Conservation (phyloP, 2,888 invertebrate species). For the Pantelozetes paolii region DNA sequence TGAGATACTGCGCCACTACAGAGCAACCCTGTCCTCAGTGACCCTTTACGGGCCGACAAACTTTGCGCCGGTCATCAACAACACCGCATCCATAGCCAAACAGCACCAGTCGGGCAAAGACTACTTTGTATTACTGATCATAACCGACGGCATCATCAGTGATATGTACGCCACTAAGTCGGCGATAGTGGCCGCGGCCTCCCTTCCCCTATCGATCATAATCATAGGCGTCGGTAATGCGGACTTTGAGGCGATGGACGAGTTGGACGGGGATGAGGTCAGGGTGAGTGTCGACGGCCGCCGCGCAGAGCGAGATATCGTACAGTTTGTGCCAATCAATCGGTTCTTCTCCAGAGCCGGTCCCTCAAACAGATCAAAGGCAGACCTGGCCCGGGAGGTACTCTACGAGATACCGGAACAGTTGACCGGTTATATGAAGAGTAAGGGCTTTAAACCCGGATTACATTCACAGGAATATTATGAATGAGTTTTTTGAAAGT, state of each 20-base stretch:
- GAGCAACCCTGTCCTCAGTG: slow-evolving; percentile 55
- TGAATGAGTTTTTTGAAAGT: no score
- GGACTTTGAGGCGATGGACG: slow-evolving; percentile 62
- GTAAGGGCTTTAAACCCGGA: slow-evolving; percentile 29
- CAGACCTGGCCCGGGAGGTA: slow-evolving; percentile 40
- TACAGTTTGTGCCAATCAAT: slow-evolving; percentile 43
- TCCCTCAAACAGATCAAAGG: slow-evolving; percentile 29
- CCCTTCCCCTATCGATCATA: slow-evolving; percentile 25
- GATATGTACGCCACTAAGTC: slow-evolving; percentile 59
- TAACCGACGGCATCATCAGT: slow-evolving; percentile 62
- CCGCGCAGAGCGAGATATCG: slow-evolving; percentile 40
- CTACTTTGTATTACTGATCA: slow-evolving; percentile 61
- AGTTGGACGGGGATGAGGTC: slow-evolving; percentile 59
- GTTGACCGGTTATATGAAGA: slow-evolving; percentile 37
- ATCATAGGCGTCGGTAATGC: slow-evolving; percentile 60
- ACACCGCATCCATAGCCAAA: slow-evolving; percentile 54
- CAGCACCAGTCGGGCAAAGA: slow-evolving; percentile 55
- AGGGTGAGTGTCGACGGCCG: slow-evolving; percentile 44
- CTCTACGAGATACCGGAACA: slow-evolving; percentile 41
- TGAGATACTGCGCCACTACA: slow-evolving; percentile 58
- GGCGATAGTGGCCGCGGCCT: slow-evolving; percentile 54
- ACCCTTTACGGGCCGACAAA: slow-evolving; percentile 61
- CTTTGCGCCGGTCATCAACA: slow-evolving; percentile 55
- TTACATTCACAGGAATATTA: no score
- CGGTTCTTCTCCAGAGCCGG: background rate